These are phyloP conservation scores for Eulacestoma nigropectus DNA, from an alignment of 2,113 vertebrate species.

Conservation along the genomic window DNA sequence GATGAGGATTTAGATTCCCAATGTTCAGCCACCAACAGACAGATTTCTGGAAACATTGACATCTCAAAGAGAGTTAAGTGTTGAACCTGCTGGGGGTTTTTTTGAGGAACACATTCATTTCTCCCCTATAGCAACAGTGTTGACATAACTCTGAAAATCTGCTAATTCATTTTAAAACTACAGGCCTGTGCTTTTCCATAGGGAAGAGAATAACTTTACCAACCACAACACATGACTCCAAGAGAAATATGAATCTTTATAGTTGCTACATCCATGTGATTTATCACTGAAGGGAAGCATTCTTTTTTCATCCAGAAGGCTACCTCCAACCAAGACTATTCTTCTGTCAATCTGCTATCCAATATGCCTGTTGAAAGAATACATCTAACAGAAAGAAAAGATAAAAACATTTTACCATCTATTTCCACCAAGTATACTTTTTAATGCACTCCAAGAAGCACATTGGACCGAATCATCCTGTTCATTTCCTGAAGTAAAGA, in stretches of 20 bases:
- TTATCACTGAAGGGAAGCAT: neutral
- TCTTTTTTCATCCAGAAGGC: neutral
- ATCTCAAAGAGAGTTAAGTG: neutral
- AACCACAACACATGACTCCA: neutral
- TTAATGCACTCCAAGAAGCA: neutral
- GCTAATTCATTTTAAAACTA: neutral
- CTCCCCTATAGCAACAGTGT: neutral
- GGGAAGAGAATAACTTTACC: neutral
- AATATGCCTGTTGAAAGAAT: neutral
- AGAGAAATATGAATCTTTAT: neutral
- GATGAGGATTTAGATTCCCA: neutral
- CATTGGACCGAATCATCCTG: neutral
- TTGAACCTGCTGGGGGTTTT: neutral
- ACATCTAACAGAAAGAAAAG: neutral
- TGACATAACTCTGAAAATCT: neutral
- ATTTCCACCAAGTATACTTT: neutral
- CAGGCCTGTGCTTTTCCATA: neutral
- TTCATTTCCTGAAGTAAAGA: neutral
- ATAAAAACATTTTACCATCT: neutral
- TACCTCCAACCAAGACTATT: neutral
- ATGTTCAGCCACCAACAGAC: neutral
- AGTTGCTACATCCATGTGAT: neutral
- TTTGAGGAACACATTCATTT: neutral
- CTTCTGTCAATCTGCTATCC: neutral
- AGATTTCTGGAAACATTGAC: neutral